These are phyloP conservation scores for Halichondria panicea DNA, from an alignment of 37 sponge, comb jelly and placozoan genomes.

Conservation along the genomic window DNA sequence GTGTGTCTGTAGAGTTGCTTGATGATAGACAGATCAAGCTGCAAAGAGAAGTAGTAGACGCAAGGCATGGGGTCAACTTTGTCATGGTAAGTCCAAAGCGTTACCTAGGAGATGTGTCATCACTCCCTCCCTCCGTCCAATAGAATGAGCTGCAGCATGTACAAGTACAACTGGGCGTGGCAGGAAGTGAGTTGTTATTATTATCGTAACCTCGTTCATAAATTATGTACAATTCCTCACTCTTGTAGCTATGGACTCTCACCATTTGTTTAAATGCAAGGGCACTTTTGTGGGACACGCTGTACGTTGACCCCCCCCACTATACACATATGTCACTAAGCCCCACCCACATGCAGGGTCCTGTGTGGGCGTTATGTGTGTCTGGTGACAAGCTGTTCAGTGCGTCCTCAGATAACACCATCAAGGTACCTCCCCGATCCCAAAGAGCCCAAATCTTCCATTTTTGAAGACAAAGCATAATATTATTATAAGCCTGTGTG, in stretches of 20 bases:
- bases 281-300: conserved; percentile 98
- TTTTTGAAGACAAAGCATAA: too few species aligned
- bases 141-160: conserved; percentile 82
- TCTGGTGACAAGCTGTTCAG: conserved; percentile 86
- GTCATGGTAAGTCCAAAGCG: conserved; percentile 48
- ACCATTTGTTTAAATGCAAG: conserved; percentile 91
- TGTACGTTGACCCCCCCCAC: conserved; percentile 29
- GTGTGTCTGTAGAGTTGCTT: conserved; percentile 9
- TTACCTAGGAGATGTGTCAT: neutral
- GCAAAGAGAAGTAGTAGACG: conserved; percentile 71
- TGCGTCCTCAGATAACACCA: conserved; percentile 94
- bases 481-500: too few species aligned
- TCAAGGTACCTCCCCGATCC: conserved; percentile 69
- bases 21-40: conserved; percentile 65
- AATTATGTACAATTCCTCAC: conserved; percentile 2
- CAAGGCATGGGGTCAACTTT: conserved; percentile 68
- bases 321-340: neutral
- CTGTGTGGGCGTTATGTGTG: conserved; percentile 89
- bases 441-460: too few species aligned
- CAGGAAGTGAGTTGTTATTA: conserved; percentile 90
- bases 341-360: conserved; percentile 57
- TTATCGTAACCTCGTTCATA: too few species aligned
- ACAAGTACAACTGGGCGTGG: conserved; percentile 77
- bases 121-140: neutral
- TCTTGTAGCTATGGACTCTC: conserved; percentile 76